Evolutionary conservation across 2,113 vertebrate genomes (phyloP), one percentile per base, ranked within the genome.

Genomic region (Caretta caretta): DNA sequence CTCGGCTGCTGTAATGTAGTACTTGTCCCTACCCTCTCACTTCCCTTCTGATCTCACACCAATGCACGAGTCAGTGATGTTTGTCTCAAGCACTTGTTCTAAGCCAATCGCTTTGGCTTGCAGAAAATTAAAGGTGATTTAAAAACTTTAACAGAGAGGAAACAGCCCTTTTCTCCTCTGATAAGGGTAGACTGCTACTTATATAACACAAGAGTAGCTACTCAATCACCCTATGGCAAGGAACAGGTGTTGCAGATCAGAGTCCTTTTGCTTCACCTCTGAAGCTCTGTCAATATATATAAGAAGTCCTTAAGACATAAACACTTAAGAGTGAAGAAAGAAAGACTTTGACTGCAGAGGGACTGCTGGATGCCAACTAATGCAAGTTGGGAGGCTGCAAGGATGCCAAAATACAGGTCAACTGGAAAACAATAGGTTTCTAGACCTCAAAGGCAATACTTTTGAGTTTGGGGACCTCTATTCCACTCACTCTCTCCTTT

Each of bases 81-180:
- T 27, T 75, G 86, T 49, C 49, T 92, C 72, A 91, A 48, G 59
- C 2, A 3, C 25, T 92, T 56, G 80, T 94, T 83, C 59, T 93
- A 65, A 62, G 69, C 85, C 90, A 94, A 93, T 17, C 51, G 57
- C 69, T 90, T 80, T 76, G 69, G 93, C 89, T 81, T 62, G 51
- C 69, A 94, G 69, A 93, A 94, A 46, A 79, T 12, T 87, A 54
- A n/a, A 80, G n/a, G 76, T 42, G 93, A 42, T 50, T 93, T 96
- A 89, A 78, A 93, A 90, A 87, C 24, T 50, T 3, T 16, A 95
- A 88, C 19, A 11, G 1, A 92, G 48, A 83, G 38, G 16, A 87
- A 53, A 94, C 56, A 90, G 83, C 16, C 13, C 8, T 50, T 53
- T 25, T 42, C 31, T 91, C 25, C 79, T 53, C 2, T 20, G 13